These are phyloP conservation scores for Xiphorhynchus erythropygius DNA, from an alignment of 2,797 vertebrate species.

Conservation along the genomic window DNA sequence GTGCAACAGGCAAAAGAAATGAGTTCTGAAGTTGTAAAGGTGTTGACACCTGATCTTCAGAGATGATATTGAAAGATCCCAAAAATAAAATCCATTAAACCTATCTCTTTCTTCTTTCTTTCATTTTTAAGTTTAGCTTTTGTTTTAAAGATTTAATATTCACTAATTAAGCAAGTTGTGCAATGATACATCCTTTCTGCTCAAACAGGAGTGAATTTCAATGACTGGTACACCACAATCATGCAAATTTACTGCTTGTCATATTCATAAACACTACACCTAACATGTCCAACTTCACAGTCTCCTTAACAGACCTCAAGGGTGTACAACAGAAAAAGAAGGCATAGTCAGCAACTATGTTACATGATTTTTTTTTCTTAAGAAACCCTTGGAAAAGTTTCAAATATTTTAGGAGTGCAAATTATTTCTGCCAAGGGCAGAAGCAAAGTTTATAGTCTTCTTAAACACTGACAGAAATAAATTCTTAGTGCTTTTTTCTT, in stretches of 20 bases:
- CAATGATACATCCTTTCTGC: constrained; percentile 17
- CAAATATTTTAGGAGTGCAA: constrained; percentile 52
- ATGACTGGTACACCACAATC: constrained; percentile 31
- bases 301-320: constrained; percentile 40
- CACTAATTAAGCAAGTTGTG: constrained; percentile 49
- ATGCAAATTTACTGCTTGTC: constrained; percentile 58
- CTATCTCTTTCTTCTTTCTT: background rate
- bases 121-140: background rate
- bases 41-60: constrained; percentile 19
- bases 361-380: background rate
- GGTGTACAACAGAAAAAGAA: constrained; percentile 32
- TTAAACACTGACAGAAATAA: background rate
- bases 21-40: constrained; percentile 3
- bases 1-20: background rate
- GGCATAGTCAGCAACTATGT: constrained; percentile 50
- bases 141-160: constrained; percentile 18
- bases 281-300: constrained; percentile 45
- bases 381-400: constrained; percentile 15
- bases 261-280: constrained; percentile 56
- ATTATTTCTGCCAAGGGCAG: constrained; percentile 49
- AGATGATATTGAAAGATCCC: constrained; percentile 37
- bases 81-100: constrained; percentile 24
- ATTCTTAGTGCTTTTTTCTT: background rate
- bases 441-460: constrained; percentile 27
- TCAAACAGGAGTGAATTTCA: constrained; percentile 58